Base-by-base conservation (phyloP, 2,113 vertebrate genomes). In the Piprites chloris region DNA sequence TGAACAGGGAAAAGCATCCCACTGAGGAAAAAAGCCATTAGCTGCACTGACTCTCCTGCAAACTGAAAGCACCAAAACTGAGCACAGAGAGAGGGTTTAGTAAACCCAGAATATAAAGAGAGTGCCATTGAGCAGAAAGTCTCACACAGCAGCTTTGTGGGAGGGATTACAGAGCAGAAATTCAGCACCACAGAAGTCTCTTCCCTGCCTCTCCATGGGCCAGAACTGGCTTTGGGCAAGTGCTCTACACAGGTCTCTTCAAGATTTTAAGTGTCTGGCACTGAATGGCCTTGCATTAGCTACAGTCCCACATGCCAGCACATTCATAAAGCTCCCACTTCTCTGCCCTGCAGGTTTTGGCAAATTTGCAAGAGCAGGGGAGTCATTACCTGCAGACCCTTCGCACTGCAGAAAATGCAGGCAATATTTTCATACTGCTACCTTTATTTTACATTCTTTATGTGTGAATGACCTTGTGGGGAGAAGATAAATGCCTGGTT, bases 31-130 rank as follows among this genome's bases (percentile, higher is more conserved):
- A 55, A 15, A 50, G 14, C 9, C 49, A 27, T 23, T 10, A 26
- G 42, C 33, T 56, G 42, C 27, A 9, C 5, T 24, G 69, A 22
- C 32, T 42, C 1, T 23, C 35, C 79, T 49, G 49, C 49, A 37
- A 55, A 42, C 19, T 9, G 37, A 8, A 39, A 32, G 22, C 69
- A 17, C 22, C 28, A 24, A 20, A 21, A 42, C 39, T 39, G 62
- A 39, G 55, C 55, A 8, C 28, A 20, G 53, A 17, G 53, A 17
- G 27, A 44, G 44, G 28, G 5, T 0, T 21, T 20, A n/a, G 46
- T 0, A 75, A 39, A 30, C 27, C 39, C 37, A 14, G 42, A 14
- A 1, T 2, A 21, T 4, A 16, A 61, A 28, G 44, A 5, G 5
- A 30, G 17, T 6, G 4, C n/a, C 75, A 11, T 5, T 5, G 37